These are phyloP conservation scores for Microcebus ravelobensis DNA, from an alignment of 2,113 vertebrate species.

Conservation along the genomic window DNA sequence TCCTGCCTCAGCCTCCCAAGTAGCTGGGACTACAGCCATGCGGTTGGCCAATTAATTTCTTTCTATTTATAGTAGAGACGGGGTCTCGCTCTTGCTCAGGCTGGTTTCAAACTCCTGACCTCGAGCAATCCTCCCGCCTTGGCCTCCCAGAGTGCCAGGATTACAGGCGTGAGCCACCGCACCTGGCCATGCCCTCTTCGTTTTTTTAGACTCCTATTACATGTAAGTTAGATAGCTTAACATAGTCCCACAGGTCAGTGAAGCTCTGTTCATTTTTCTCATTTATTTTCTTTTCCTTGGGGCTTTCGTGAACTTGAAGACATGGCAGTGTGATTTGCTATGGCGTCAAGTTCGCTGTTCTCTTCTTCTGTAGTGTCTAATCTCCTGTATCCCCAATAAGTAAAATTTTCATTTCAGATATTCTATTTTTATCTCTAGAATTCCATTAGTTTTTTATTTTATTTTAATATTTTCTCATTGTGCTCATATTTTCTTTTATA, in stretches of 20 bases:
- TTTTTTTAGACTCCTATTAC: neutral
- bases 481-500: neutral
- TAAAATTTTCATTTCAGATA: neutral
- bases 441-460: neutral
- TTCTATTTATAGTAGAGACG: too few species aligned
- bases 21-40: too few species aligned
- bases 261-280: neutral
- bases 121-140: too few species aligned
- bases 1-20: too few species aligned
- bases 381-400: neutral
- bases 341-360: neutral
- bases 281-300: neutral
- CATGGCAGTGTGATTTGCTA: neutral
- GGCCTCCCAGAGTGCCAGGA: too few species aligned
- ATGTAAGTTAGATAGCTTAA: neutral
- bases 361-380: neutral
- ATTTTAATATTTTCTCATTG: neutral
- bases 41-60: too few species aligned
- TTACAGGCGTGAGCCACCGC: too few species aligned
- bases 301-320: neutral
- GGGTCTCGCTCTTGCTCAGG: too few species aligned
- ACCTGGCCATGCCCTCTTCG: too few species aligned
- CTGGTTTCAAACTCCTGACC: too few species aligned
- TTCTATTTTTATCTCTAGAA: neutral
- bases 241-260: neutral